Conservation (phyloP, 1,140 invertebrate genomes). For the Drosophila repletoides region DNA sequence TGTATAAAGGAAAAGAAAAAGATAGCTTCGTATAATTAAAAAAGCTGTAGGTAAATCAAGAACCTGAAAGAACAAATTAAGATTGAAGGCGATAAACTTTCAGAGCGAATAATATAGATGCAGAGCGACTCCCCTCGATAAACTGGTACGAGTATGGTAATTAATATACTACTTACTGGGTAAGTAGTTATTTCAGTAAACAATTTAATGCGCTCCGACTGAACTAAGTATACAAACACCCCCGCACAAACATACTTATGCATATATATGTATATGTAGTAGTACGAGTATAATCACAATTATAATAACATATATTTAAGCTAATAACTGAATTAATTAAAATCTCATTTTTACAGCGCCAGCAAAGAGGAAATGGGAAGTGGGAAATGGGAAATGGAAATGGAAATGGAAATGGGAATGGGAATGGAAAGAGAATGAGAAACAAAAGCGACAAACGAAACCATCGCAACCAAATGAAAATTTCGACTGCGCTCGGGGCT, state of each 20-base stretch:
- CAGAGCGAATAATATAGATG: neutral
- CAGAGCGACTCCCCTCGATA: neutral
- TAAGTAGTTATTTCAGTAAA: slow-evolving; percentile 16
- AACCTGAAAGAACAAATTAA: too few relatives aligned
- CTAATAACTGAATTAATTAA: slow-evolving; percentile 81
- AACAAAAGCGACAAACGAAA: slow-evolving; percentile 1
- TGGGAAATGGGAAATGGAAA: slow-evolving; percentile 12
- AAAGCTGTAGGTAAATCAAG: too few relatives aligned
- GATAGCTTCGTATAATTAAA: too few relatives aligned
- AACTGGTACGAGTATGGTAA: neutral
- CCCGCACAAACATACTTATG: neutral
- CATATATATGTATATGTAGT: neutral
- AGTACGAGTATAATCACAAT: slow-evolving; percentile 20
- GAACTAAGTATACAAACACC: slow-evolving; percentile 12
- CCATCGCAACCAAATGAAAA: neutral
- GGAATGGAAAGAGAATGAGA: slow-evolving; percentile 7
- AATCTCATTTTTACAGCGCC: slow-evolving; percentile 66
- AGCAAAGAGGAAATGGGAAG: slow-evolving; percentile 15
- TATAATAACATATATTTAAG: slow-evolving; percentile 73
- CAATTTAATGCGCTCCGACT: slow-evolving; percentile 21
- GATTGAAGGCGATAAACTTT: too few relatives aligned
- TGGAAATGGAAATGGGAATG: slow-evolving; percentile 17
- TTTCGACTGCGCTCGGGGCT: slow-evolving; percentile 34
- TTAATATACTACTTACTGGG: neutral
- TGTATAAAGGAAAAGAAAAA: too few relatives aligned